Evolutionary conservation across 2,888 invertebrate genomes (phyloP).

Genomic region (Melieria picta): DNA sequence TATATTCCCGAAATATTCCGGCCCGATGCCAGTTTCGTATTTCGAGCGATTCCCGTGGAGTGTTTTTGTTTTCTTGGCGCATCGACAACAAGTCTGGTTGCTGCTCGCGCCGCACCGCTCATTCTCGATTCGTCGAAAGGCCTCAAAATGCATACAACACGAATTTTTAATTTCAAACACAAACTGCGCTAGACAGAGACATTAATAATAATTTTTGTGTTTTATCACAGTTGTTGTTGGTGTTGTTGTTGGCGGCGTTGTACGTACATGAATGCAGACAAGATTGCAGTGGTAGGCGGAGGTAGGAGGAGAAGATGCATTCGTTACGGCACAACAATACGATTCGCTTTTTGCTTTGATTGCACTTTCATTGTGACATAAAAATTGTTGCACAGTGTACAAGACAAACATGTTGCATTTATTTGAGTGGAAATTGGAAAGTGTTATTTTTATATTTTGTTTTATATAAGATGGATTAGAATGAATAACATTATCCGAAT

Average conservation of each 20-base stretch:
- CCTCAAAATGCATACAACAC: slow-evolving; percentile 47
- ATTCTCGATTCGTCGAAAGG: slow-evolving; percentile 47
- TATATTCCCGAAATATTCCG: no score
- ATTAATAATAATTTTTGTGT: slow-evolving; percentile 54
- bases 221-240: not conserved
- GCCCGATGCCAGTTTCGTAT: slow-evolving; percentile 27
- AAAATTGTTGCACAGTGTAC: no score
- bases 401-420: no score
- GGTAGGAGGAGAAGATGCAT: no score
- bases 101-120: slow-evolving; percentile 29
- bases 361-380: no score
- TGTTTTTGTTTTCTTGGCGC: slow-evolving; percentile 2
- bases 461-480: no score
- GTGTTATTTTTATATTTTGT: no score
- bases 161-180: slow-evolving; percentile 55
- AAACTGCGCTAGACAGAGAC: slow-evolving; percentile 57
- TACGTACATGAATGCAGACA: slow-evolving; percentile 25
- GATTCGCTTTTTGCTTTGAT: no score
- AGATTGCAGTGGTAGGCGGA: not conserved
- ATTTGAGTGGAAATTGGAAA: no score
- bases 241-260: slow-evolving; percentile 19
- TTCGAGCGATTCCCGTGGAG: slow-evolving; percentile 31
- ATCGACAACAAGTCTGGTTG: no score
- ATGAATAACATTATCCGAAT: no score
- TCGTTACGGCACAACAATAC: no score